A percentile compares a stretch with the other conserved stretches of the same genome.
These are phyloP conservation scores for Tautogolabrus adspersus DNA, from an alignment of 2,113 vertebrate genomes.

Conservation along the genomic window DNA sequence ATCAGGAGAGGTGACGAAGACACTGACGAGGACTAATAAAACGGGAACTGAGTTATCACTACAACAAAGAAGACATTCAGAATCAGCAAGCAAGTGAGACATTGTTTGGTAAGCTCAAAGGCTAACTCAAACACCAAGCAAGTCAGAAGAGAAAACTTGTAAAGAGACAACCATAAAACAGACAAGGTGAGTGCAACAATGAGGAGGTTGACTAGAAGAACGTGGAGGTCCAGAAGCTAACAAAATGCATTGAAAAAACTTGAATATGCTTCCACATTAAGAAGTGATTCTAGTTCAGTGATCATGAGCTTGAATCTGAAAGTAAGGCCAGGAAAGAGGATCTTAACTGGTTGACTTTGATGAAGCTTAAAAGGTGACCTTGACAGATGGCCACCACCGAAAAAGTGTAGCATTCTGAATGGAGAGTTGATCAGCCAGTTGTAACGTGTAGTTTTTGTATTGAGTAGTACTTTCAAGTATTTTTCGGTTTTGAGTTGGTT, in stretches of 20 bases:
- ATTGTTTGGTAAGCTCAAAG: neutral
- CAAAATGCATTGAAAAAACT: neutral
- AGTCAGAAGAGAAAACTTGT: neutral
- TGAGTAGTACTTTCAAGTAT: neutral
- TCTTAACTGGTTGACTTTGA: neutral
- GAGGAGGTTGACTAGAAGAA: neutral
- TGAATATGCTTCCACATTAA: neutral
- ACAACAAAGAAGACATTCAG: neutral
- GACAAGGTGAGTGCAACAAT: constrained; percentile 46
- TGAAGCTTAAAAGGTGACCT: constrained; percentile 41
- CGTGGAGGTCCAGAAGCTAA: neutral
- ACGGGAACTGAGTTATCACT: neutral
- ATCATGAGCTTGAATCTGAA: neutral
- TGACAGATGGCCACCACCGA: neutral
- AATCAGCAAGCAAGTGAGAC: neutral
- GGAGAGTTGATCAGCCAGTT: neutral
- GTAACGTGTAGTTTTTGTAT: neutral
- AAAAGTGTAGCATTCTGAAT: no score
- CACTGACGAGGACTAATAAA: neutral
- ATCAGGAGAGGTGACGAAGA: neutral
- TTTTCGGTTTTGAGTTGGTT: neutral
- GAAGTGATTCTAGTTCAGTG: neutral
- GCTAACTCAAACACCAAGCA: neutral
- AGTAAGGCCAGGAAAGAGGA: neutral
- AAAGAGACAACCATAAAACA: neutral